A percentile compares a stretch with the other conserved stretches of the same genome.
phyloP scores from a whole-genome alignment of 2,113 vertebrate species.

The Psittacula cyanocephala region DNA sequence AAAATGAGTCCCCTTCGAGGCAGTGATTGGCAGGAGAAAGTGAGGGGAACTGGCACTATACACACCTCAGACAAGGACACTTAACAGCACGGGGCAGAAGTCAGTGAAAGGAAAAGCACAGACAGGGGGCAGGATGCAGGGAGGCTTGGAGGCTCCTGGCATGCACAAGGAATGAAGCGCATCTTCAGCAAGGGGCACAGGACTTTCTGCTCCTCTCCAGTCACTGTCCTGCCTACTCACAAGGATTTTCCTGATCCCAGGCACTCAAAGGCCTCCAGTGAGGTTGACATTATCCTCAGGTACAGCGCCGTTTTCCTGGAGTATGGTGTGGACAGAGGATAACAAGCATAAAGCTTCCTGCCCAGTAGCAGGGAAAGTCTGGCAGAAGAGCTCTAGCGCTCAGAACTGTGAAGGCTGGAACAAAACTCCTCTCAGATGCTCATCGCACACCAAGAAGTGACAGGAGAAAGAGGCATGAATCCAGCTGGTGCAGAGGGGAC shows the following conservation, averaged over 20 bases:
- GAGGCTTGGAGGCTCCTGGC: neutral
- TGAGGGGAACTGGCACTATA: neutral
- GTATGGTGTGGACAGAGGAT: accelerated
- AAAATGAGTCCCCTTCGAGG: neutral
- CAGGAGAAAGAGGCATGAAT: neutral
- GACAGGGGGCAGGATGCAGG: neutral
- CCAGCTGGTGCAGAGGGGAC: neutral
- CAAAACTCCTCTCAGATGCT: neutral
- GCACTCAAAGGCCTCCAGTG: neutral
- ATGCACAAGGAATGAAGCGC: neutral
- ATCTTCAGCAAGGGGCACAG: neutral
- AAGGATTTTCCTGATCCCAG: neutral
- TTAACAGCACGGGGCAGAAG: neutral
- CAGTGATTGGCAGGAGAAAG: neutral
- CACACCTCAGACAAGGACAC: neutral
- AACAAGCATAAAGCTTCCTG: neutral
- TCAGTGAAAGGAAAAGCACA: neutral
- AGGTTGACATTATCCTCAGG: neutral
- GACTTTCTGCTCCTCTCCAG: neutral
- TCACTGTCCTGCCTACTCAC: neutral
- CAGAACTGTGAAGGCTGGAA: neutral
- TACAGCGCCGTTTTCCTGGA: neutral
- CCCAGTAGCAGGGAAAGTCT: neutral
- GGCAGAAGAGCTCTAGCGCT: neutral
- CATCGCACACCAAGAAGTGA: neutral